A percentile compares a stretch with the other conserved stretches of the same genome.
These are phyloP conservation scores for Falco berigora DNA, from an alignment of 2,797 vertebrate genomes.

Conservation along the genomic window DNA sequence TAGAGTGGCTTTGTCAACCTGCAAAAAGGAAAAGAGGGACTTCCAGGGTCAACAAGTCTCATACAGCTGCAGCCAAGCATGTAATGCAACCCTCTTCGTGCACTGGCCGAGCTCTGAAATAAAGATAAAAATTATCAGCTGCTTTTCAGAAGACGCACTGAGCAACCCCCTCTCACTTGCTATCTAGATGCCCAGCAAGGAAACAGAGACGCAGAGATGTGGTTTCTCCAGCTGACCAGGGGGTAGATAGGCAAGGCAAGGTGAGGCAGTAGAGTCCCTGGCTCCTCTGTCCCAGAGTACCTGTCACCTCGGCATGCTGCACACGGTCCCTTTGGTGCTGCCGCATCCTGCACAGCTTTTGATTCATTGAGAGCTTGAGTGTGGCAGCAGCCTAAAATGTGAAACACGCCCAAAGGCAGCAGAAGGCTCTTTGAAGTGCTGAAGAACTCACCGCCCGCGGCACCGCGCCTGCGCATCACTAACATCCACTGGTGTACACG, in stretches of 20 bases:
- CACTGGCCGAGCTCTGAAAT: background rate
- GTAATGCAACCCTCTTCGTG: background rate
- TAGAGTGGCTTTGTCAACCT: background rate
- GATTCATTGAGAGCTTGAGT: background rate
- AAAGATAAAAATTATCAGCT: background rate
- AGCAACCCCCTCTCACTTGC: background rate
- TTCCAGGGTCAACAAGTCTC: background rate
- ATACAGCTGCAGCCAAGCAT: background rate
- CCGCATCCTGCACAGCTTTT: background rate
- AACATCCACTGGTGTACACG: background rate
- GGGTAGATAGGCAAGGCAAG: background rate
- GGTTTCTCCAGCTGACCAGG: background rate
- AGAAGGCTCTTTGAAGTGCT: background rate
- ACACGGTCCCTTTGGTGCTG: background rate
- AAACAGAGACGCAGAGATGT: background rate
- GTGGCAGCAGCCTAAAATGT: background rate
- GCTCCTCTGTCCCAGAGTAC: background rate
- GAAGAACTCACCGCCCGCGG: rapidly evolving
- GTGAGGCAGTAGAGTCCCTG: background rate
- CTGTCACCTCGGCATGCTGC: background rate
- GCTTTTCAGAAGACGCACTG: background rate
- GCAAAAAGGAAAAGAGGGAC: background rate
- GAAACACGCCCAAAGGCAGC: background rate
- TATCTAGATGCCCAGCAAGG: background rate
- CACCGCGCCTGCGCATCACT: background rate